A percentile compares a stretch with the other conserved stretches of the same genome.
These are phyloP conservation scores for Sepiola atlantica DNA, from an alignment of 2,888 invertebrate species.

Conservation along the genomic window DNA sequence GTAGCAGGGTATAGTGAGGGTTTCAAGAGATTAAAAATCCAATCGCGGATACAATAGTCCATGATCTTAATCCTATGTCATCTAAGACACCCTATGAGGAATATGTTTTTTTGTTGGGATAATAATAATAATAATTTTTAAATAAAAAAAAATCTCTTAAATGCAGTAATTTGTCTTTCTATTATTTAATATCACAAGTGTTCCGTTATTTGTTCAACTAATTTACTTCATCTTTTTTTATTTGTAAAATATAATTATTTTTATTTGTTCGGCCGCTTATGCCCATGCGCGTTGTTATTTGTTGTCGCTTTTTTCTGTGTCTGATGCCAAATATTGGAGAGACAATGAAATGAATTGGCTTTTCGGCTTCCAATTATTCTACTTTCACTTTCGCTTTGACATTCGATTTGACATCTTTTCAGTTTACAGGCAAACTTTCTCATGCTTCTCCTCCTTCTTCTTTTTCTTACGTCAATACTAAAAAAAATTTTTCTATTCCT, in stretches of 20 bases:
- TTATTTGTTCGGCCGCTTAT: neutral
- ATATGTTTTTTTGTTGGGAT: too few relatives aligned
- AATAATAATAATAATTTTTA: too few relatives aligned
- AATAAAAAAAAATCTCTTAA: too few relatives aligned
- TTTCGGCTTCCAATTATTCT: neutral
- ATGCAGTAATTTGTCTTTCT: neutral
- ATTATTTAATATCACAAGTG: neutral
- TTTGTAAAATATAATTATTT: neutral
- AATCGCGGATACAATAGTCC: too few relatives aligned
- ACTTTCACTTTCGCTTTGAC: neutral
- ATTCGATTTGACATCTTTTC: neutral
- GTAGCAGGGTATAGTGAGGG: too few relatives aligned
- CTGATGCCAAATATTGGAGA: neutral
- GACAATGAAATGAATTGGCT: neutral
- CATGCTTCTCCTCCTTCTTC: too few relatives aligned
- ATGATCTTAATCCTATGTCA: too few relatives aligned
- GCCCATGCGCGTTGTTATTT: neutral
- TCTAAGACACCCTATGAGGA: too few relatives aligned
- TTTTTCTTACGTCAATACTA: neutral
- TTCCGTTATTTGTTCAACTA: neutral
- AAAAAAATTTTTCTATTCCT: neutral
- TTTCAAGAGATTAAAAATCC: too few relatives aligned
- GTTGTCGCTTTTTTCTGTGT: neutral
- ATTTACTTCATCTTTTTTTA: neutral
- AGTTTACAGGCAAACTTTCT: constrained; percentile 32